Conservation (phyloP, 2,113 vertebrate genomes). For the Cebidichthys violaceus region DNA sequence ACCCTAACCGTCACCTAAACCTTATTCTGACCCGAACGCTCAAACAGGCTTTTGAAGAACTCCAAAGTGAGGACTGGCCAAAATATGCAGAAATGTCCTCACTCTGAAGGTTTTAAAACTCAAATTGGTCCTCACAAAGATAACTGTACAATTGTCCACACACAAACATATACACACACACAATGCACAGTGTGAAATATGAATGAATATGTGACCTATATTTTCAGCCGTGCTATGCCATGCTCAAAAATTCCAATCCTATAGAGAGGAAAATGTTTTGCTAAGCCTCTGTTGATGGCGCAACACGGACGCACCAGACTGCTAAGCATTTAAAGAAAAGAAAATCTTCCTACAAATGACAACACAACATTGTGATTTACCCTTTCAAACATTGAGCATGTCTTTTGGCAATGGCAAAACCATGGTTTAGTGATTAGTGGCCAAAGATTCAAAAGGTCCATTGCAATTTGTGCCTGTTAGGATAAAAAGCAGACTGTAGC, state of each 20-base stretch:
- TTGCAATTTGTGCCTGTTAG: neutral
- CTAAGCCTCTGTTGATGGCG: neutral
- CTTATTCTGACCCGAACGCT: neutral
- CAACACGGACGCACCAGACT: neutral
- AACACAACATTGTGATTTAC: neutral
- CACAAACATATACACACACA: neutral
- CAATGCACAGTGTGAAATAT: slow-evolving; percentile 54
- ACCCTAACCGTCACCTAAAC: neutral
- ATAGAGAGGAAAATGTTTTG: slow-evolving; percentile 35
- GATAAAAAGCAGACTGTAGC: neutral
- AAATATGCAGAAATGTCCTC: neutral
- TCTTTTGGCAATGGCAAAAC: neutral
- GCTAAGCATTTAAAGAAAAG: neutral
- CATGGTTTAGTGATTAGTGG: neutral
- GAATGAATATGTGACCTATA: slow-evolving; percentile 67
- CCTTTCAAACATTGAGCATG: neutral
- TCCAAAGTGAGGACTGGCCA: neutral
- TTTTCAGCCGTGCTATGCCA: slow-evolving; percentile 45
- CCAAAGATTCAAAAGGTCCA: neutral
- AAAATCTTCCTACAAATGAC: neutral
- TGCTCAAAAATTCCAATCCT: slow-evolving; percentile 39
- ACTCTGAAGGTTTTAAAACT: neutral
- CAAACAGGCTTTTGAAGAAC: neutral
- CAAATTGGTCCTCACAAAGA: neutral
- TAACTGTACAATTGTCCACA: neutral